phyloP scores from a whole-genome alignment of 2,888 invertebrate genomes.

The Luperina testacea region DNA sequence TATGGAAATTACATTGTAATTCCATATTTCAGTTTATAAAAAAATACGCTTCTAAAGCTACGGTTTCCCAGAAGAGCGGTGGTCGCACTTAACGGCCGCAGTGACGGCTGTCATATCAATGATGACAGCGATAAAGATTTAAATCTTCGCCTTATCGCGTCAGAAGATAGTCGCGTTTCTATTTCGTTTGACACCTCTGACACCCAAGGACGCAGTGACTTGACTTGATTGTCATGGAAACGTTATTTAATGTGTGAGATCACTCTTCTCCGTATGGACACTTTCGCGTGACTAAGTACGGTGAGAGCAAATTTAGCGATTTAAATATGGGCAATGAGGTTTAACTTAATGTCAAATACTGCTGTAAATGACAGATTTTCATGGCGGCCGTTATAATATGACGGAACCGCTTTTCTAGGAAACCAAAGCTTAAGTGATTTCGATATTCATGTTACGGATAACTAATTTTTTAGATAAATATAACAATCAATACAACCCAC shows the following conservation, averaged over 20 bases:
- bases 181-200: neutral
- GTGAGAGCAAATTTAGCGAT: neutral
- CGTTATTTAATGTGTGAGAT: neutral
- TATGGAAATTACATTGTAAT: conserved; percentile 5
- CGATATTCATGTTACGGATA: conserved; percentile 8
- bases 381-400: neutral
- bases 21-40: neutral
- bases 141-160: neutral
- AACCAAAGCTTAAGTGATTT: conserved; percentile 17
- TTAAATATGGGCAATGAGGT: neutral
- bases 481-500: conserved; percentile 20
- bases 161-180: neutral
- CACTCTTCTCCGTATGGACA: neutral
- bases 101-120: neutral
- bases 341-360: neutral
- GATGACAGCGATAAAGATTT: neutral
- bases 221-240: neutral
- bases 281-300: neutral
- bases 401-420: neutral
- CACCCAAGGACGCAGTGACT: neutral
- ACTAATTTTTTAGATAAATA: conserved; percentile 39
- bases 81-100: neutral
- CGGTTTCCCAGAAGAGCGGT: neutral
- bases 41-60: conserved; percentile 9
- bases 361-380: neutral